Conservation (phyloP, 2,888 invertebrate species). For the Brenthis daphne region DNA sequence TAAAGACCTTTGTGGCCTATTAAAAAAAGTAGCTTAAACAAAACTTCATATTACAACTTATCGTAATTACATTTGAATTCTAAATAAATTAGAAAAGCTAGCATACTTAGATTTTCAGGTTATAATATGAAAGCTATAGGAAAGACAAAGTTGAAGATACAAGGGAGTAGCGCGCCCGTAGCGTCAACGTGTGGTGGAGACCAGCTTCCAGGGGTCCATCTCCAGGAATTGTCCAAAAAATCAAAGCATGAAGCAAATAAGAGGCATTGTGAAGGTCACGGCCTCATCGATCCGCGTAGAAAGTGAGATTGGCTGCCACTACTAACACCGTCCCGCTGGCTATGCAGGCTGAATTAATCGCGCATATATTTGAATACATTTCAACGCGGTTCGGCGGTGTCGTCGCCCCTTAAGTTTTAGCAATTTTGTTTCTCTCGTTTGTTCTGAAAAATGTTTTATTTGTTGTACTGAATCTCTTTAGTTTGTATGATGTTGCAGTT, state of each 20-base stretch:
- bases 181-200: neutral
- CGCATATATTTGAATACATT: conserved; percentile 83
- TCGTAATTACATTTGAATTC: too few species aligned
- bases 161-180: neutral
- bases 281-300: conserved; percentile 81
- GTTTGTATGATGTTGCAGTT: neutral
- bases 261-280: conserved; percentile 80
- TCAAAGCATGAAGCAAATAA: conserved; percentile 73
- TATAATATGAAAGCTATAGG: neutral
- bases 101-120: too few species aligned
- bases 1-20: too few species aligned
- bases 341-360: conserved; percentile 83
- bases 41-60: too few species aligned
- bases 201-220: neutral
- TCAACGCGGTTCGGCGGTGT: conserved; percentile 72
- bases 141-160: neutral
- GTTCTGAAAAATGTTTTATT: conserved; percentile 18
- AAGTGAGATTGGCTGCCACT: conserved; percentile 81
- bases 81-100: too few species aligned
- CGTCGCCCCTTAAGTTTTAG: conserved; percentile 80
- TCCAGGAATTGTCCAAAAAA: conserved; percentile 50
- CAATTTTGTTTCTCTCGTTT: conserved; percentile 64
- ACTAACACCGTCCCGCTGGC: conserved; percentile 82
- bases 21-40: too few species aligned
- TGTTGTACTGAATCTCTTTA: conserved; percentile 2